Conservation (phyloP, 1,140 invertebrate genomes). For the Cecropterus lyciades region DNA sequence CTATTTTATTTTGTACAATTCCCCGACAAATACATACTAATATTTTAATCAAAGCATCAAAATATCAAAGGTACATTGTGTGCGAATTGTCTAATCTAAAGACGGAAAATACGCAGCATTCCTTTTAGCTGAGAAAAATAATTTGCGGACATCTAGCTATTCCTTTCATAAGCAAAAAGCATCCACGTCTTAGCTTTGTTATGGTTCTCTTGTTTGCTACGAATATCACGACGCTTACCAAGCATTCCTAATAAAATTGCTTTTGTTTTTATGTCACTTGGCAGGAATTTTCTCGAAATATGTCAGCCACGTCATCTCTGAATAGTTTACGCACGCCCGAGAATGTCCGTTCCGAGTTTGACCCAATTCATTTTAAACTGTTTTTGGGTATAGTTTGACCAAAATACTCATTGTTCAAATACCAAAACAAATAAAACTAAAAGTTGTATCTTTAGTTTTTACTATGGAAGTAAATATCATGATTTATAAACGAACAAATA, state of each 20-base stretch:
- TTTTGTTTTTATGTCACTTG: slow-evolving; percentile 32
- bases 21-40: no score
- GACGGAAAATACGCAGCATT: neutral
- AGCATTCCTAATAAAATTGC: slow-evolving; percentile 33
- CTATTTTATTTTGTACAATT: no score
- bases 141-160: slow-evolving; percentile 11
- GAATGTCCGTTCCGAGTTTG: slow-evolving; percentile 15
- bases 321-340: slow-evolving; percentile 28
- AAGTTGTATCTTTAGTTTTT: slow-evolving; percentile 14
- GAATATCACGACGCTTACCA: slow-evolving; percentile 21
- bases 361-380: slow-evolving; percentile 22
- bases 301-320: slow-evolving; percentile 18
- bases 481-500: neutral
- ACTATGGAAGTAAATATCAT: neutral
- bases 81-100: neutral
- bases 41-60: no score
- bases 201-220: slow-evolving; percentile 15
- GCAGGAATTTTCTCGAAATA: slow-evolving; percentile 31
- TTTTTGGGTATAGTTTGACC: slow-evolving; percentile 11
- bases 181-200: slow-evolving; percentile 6
- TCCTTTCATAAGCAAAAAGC: slow-evolving; percentile 22
- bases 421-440: slow-evolving; percentile 10
- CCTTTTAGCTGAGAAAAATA: slow-evolving; percentile 7
- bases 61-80: no score
- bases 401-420: slow-evolving; percentile 16